Evolutionary conservation across 1,140 invertebrate genomes (phyloP), one percentile per base, ranked within the genome.

Genomic region (Aphelenchoides avenae): DNA sequence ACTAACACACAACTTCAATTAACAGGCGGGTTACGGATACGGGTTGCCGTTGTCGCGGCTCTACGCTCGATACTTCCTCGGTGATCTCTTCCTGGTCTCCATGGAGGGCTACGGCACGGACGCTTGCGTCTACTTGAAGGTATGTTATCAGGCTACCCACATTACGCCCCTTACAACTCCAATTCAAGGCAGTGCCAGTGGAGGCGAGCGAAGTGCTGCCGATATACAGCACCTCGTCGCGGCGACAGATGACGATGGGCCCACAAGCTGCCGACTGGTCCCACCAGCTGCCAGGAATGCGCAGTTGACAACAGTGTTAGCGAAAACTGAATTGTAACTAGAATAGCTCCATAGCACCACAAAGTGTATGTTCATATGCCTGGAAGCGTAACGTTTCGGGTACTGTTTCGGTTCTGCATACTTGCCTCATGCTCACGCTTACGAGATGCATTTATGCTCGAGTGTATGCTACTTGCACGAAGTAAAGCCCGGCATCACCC

Each of bases 51-150:
- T 99, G 44, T 96, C 91, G 1, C 81, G 93, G 60, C 81, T 99
- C 15, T 99, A 99, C 79, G 95, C 95, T 2, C 82, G 91, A 50
- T 98, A 97, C 81, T 93, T 99, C 79, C 91, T 95, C 69, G 94
- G 94, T 0, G 93, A 98, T 79, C 81, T 99, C 24, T 85, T 87
- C 27, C 78, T 98, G 1, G 83, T 89, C 36, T 93, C 91, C 1
- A 91, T 89, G 77, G 94, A 98, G 73, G 93, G 94, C 0, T 88
- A 87, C 77, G 94, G 94, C 5, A 97, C 93, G 1, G 93, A 98
- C 80, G 90, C 93, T 6, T 85, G 90, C 37, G 86, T 98, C 57
- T 98, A 93, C 79, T 81, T 98, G 52, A 98, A 97, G 85, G 91
- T 92, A 27, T 27, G 22, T 39, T 39, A 26, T 52, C 9, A 20